phyloP scores from a whole-genome alignment of 2,888 invertebrate genomes.

The Tinea semifulvella region DNA sequence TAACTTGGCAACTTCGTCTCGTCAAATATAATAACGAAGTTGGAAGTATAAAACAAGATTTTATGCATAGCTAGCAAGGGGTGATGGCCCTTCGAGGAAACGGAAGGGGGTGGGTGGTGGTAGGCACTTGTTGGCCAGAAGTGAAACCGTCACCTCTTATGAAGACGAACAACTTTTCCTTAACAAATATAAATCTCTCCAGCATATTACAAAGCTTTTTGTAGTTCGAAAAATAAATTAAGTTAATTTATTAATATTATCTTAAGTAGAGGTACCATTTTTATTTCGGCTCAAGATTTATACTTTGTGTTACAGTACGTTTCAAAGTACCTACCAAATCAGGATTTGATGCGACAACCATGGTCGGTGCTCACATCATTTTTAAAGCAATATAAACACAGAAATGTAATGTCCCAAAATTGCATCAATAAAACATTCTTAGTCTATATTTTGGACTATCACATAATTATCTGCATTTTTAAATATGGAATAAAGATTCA shows the following conservation, averaged over 20 bases:
- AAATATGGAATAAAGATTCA: too few relatives aligned
- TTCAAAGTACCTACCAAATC: too few relatives aligned
- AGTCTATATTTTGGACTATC: too few relatives aligned
- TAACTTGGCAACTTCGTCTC: conserved; percentile 61
- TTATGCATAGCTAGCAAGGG: conserved; percentile 60
- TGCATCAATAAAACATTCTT: too few relatives aligned
- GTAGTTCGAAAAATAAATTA: conserved; percentile 7
- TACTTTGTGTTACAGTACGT: too few relatives aligned
- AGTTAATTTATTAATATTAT: conserved; percentile 11
- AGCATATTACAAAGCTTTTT: conserved; percentile 14
- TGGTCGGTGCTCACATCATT: too few relatives aligned
- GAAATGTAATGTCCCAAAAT: too few relatives aligned
- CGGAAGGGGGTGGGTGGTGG: conserved; percentile 32
- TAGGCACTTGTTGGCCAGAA: conserved; percentile 59
- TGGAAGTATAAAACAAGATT: conserved; percentile 65
- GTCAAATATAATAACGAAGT: conserved; percentile 65
- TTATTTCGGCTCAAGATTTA: not conserved
- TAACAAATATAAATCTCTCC: conserved; percentile 61
- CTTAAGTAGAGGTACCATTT: not conserved
- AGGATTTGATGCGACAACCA: too few relatives aligned
- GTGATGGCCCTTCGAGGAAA: conserved; percentile 32
- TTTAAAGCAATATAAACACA: too few relatives aligned
- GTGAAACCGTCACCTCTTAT: conserved; percentile 60
- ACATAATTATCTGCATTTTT: too few relatives aligned
- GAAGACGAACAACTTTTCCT: conserved; percentile 61